Base-by-base conservation (phyloP, 2,113 vertebrate species). In the Phalacrocorax pelagicus region DNA sequence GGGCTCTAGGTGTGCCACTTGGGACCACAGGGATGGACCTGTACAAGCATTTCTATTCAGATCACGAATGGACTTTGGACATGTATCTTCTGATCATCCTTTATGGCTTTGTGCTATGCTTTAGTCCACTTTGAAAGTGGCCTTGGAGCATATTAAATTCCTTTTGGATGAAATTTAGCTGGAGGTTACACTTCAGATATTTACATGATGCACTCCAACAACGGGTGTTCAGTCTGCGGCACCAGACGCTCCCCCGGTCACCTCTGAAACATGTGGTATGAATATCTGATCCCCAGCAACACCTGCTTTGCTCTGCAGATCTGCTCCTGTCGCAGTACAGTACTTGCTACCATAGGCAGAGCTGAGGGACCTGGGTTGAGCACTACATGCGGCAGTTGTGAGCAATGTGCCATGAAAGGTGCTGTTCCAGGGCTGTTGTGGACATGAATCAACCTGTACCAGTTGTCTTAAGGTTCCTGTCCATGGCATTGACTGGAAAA, bases 251-350 rank as follows among this genome's bases (percentile, higher is more conserved):
- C 3, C 12, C 10, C 2, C 14, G 32, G n/a, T 34, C 10, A 24
- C 4, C 7, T 88, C 38, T 52, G 36, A 70, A 81, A 46, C 3
- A 7, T 1, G 7, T 0, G 0, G 1, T 65, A 2, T 26, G 44
- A 77, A 13, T 4, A 8, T 67, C 10, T 54, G 34, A 34, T 69
- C 26, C 17, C 24, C n/a, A 57, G 65, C 46, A 70, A 8, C 10
- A 40, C 14, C 42, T 66, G 30, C 40, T 93, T 77, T 36, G 7
- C 24, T 24, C 32, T 81, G 34, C 36, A 34, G 21, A 47, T 44
- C 14, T 72, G 12, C 1, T 5, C 6, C 21, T 86, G 20, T 32
- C 80, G 15, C 21, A 49, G 18, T 34, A 6, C 10, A 4, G 30
- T 51, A 0, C 49, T 47, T 29, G 18, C 18, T 57, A 1, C 30